Evolutionary conservation across 2,113 vertebrate genomes (phyloP).

Genomic region (Ictalurus punctatus): DNA sequence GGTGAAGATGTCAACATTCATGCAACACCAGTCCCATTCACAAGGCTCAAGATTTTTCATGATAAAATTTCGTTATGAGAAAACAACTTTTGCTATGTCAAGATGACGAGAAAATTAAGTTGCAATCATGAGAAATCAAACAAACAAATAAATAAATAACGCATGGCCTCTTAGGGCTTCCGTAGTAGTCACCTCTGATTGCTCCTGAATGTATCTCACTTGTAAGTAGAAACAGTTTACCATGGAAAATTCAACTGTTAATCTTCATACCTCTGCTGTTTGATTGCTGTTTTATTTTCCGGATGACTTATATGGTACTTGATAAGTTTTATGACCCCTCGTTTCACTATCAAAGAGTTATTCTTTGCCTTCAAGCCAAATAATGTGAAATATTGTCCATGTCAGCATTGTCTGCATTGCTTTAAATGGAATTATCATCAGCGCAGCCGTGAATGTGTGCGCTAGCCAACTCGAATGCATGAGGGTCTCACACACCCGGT

Average conservation of each 20-base stretch:
- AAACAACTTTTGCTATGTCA: no score
- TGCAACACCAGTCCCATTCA: no score
- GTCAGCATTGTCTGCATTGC: not conserved
- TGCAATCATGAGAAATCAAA: no score
- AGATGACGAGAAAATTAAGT: no score
- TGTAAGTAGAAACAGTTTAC: not conserved
- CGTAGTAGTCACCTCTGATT: not conserved
- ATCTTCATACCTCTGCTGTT: not conserved
- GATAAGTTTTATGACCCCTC: not conserved
- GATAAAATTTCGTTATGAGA: no score
- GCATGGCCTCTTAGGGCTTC: no score
- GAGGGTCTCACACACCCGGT: slow-evolving; percentile 20
- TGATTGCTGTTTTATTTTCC: not conserved
- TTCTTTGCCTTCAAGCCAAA: not conserved
- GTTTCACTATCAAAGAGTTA: not conserved
- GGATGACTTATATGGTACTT: not conserved
- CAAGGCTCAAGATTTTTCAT: no score
- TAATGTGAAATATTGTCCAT: not conserved
- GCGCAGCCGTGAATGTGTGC: not conserved
- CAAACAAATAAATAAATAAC: no score
- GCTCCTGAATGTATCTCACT: not conserved
- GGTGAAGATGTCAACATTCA: no score
- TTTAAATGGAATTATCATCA: slow-evolving; percentile 25
- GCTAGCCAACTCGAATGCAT: not conserved
- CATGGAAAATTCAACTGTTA: not conserved